Evolutionary conservation across 2,113 vertebrate genomes (phyloP), one percentile per base, ranked within the genome.

Genomic region (Silurus asotus): DNA sequence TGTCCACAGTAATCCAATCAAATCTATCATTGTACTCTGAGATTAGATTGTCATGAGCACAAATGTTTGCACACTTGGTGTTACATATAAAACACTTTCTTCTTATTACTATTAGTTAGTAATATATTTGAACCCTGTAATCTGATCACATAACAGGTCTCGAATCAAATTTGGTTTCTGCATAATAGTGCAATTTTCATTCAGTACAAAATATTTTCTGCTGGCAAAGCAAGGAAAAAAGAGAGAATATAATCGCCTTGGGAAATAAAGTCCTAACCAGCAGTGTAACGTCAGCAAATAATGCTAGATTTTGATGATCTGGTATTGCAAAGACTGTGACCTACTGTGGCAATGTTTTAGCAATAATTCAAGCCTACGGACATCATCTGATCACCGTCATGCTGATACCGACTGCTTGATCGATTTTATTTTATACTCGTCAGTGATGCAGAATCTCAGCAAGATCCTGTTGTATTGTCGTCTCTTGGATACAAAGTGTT

Each of bases 11-110:
- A 53, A 37, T 37, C 37, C 37, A 37, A 37, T 37, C 62, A 64
- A 62, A 83, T 89, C 56, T 59, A 55, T 64, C 61, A 37, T 48
- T 56, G 61, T 86, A 53, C 82, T 72, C 74, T 58, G 59, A 55
- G 25, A 28, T 28, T 56, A 67, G 62, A 81, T 49, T 2, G 6
- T 7, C 45, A 69, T 85, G 13, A 62, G 79, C 49, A 59, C 49
- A 86, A 58, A 48, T 55, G 58, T 37, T 58, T 45, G 49, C 64
- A 58, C 37, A 37, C 37, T 37, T 37, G 37, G 37, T 37, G 2
- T 37, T 37, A 37, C 37, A 37, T 37, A 37, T 37, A 37, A 37
- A 37, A 37, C 37, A 53, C 48, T 51, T 23, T 8, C 37, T 49
- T 75, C 20, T 23, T 75, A 13, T 53, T n/a, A 76, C 48, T 5